Base-by-base conservation (phyloP, 2,888 invertebrate genomes). In the Tenthredo distinguenda region DNA sequence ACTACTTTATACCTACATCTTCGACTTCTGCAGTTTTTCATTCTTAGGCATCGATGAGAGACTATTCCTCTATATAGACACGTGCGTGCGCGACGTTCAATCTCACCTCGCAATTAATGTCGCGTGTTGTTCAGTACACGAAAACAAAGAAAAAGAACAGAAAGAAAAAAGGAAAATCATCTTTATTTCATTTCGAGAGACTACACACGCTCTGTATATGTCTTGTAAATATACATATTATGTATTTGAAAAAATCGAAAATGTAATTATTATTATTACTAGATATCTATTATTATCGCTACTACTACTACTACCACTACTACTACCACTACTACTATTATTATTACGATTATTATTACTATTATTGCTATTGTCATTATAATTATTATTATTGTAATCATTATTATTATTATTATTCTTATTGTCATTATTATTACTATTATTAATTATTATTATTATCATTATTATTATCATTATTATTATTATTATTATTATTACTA, bases 141-240 rank as follows among this genome's bases (percentile, higher is more conserved):
- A 77, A 58, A 79, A 50, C 37, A 62, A n/a, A 37, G 79, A 86
- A 85, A 82, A 85, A 40, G 65, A 84, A 77, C 83, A 65, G 84
- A 87, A 85, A 74, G 47, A 62, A 65, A 40, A 68, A 85, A 58
- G 47, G 58, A 84, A 87, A 12, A 77, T 15, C 62, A 81, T 62
- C 58, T 81, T 58, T 62, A 58, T 50, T 58, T 81, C 34, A 62
- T 40, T 58, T n/a, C 31, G 37, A 50, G 58, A 12, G 10, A 37
- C 15, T 81, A 81, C 62, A 90, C 90, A 91, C 89, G 90, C 91
- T 91, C 91, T 92, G 92, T 92, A 92, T 92, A 92, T 92, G 92
- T 92, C 92, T 92, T 92, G 92, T 92, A 92, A 92, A 92, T 92
- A 92, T 91, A 92, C 92, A 91, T 89, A 81, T 43, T 81, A 81